phyloP scores from a whole-genome alignment of 2,113 vertebrate species.

The Oceanites oceanicus region DNA sequence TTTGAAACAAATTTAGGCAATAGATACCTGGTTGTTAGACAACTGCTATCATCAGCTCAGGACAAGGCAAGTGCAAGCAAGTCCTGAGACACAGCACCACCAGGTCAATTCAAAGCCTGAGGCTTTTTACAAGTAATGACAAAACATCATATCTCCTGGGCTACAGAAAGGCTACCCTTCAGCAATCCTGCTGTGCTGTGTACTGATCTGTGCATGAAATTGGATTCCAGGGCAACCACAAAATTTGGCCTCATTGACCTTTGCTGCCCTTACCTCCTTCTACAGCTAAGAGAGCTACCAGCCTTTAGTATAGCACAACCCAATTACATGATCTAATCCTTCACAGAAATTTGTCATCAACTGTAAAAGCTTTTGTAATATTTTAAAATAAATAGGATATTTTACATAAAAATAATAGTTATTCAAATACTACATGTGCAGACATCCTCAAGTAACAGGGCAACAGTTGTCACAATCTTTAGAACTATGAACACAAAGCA shows the following conservation, averaged over 20 bases:
- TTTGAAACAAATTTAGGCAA: not conserved
- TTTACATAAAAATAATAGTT: not conserved
- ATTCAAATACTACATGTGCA: not conserved
- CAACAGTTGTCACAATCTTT: not conserved
- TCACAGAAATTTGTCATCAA: not conserved
- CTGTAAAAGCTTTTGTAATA: not conserved
- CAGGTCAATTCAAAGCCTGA: not conserved
- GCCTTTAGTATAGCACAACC: not conserved
- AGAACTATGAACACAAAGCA: not conserved
- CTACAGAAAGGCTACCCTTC: not conserved
- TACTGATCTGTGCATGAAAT: not conserved
- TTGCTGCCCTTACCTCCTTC: not conserved
- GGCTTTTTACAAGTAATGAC: not conserved
- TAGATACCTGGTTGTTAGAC: not conserved
- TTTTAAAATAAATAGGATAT: not conserved
- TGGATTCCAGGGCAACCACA: not conserved
- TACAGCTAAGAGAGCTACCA: not conserved
- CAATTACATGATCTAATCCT: not conserved
- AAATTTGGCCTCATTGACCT: not conserved
- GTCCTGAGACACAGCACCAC: not conserved
- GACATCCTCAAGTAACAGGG: not conserved
- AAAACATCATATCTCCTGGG: not conserved
- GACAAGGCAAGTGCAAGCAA: not conserved
- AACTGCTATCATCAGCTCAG: not conserved
- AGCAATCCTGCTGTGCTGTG: not conserved